Base-by-base conservation (phyloP, 1,140 invertebrate genomes). In the Drosophila mojavensis region DNA sequence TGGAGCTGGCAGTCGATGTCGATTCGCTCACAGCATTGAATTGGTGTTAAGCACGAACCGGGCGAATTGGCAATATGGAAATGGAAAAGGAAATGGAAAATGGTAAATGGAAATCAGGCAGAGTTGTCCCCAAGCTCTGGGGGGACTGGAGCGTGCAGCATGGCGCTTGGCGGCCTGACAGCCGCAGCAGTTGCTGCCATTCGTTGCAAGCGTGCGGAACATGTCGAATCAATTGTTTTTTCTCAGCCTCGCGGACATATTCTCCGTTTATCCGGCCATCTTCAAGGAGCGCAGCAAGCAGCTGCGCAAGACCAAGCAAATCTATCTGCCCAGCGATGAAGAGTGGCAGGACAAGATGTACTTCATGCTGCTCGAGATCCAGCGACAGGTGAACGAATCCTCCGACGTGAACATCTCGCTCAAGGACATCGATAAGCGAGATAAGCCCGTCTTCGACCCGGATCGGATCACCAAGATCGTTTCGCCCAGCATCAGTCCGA, bases 301-400 rank as follows among this genome's bases (percentile, higher is more conserved):
- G 10, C 79, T 90, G 0, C 81, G 90, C n/a, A 83, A 85, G 24
- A 70, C 77, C 28, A 81, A 79, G 17, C 91, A 93, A 13, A 90
- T 94, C 6, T 92, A 93, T 56, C 91, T 96, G 24, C 96, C 96
- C 13, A 96, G 96, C 79, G 95, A 96, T 76, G 94, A 94, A 74
- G 94, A 95, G 13, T 97, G 95, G 95, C 93, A 95, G 61, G 94
- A 95, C 11, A 94, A 94, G 72, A 95, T 96, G 82, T 97, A 97
- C 81, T 96, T 95, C 79, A 93, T 94, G 62, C 92, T 97, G n/a
- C 94, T 97, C 3, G 94, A 95, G 51, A 93, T 96, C 62, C 96
- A 97, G 91, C 89, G 91, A 3, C 75, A 83, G n/a, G 90, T 92
- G 1, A 91, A 92, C 45, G 81, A 91, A 11, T 75, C 82, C 11